Conservation (phyloP, 2,797 vertebrate species). For the Enteromius anoplus region DNA sequence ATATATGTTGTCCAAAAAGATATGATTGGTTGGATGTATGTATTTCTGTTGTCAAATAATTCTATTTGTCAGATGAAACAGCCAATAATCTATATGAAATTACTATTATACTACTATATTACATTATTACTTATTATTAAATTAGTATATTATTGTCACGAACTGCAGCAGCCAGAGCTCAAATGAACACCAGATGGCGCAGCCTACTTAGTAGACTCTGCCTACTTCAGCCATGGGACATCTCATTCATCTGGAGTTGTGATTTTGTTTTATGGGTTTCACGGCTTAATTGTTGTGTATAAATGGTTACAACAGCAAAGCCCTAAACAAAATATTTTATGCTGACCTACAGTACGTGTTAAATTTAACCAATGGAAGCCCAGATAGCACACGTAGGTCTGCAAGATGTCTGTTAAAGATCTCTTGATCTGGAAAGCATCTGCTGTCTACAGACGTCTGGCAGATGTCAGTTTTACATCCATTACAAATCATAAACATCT, state of each 20-base stretch:
- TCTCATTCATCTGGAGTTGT: slow-evolving; percentile 6
- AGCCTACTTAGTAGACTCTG: background rate
- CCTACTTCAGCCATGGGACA: background rate
- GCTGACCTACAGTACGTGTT: too few species aligned
- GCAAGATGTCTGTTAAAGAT: too few species aligned
- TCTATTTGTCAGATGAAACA: background rate
- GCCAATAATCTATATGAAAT: background rate
- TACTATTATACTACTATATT: background rate
- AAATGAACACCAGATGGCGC: slow-evolving; percentile 10
- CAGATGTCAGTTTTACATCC: too few species aligned
- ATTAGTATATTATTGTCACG: background rate
- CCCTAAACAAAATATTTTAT: background rate
- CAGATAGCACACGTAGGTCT: too few species aligned
- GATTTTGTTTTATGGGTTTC: slow-evolving; percentile 12
- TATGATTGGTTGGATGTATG: background rate
- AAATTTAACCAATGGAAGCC: too few species aligned
- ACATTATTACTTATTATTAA: too few species aligned
- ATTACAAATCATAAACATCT: too few species aligned
- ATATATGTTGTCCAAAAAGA: background rate
- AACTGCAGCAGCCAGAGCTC: background rate
- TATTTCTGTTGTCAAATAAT: background rate
- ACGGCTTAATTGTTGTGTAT: background rate
- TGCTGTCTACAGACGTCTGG: too few species aligned
- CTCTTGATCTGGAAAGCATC: too few species aligned
- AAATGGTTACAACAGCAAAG: background rate